Evolutionary conservation across 2,113 vertebrate genomes (phyloP).

Genomic region (Daboia siamensis): DNA sequence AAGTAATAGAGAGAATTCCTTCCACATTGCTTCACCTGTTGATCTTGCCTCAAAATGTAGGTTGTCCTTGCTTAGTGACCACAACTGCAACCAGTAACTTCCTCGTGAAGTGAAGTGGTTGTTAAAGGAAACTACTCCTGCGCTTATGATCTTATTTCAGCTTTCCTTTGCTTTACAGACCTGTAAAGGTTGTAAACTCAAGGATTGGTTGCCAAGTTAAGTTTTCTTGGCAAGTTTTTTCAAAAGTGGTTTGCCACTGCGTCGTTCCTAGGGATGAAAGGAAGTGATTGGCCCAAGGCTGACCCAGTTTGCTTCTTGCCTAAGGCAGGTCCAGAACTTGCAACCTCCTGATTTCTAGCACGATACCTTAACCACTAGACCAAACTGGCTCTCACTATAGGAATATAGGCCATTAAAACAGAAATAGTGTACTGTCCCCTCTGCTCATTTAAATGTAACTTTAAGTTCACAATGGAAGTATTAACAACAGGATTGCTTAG

Average conservation of each 20-base stretch:
- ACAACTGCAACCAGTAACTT: neutral
- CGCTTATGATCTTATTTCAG: neutral
- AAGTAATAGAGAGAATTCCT: neutral
- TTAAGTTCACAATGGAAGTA: slow-evolving; percentile 7
- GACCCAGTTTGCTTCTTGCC: neutral
- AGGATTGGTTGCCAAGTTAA: neutral
- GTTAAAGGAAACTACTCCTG: neutral
- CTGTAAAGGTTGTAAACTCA: no score
- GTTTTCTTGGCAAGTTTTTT: neutral
- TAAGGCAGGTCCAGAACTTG: neutral
- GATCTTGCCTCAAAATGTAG: neutral
- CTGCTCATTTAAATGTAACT: slow-evolving; percentile 1
- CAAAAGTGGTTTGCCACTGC: neutral
- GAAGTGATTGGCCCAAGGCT: neutral
- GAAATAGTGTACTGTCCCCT: neutral
- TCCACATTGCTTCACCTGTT: neutral
- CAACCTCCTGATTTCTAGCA: neutral
- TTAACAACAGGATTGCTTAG: neutral
- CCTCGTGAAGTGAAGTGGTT: neutral
- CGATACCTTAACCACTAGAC: neutral
- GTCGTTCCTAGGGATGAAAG: neutral
- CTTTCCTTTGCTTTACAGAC: no score
- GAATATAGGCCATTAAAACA: slow-evolving; percentile 1
- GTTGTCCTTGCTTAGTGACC: neutral
- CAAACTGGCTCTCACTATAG: neutral